phyloP scores from a whole-genome alignment of 2,113 vertebrate species.

The Ginglymostoma cirratum region DNA sequence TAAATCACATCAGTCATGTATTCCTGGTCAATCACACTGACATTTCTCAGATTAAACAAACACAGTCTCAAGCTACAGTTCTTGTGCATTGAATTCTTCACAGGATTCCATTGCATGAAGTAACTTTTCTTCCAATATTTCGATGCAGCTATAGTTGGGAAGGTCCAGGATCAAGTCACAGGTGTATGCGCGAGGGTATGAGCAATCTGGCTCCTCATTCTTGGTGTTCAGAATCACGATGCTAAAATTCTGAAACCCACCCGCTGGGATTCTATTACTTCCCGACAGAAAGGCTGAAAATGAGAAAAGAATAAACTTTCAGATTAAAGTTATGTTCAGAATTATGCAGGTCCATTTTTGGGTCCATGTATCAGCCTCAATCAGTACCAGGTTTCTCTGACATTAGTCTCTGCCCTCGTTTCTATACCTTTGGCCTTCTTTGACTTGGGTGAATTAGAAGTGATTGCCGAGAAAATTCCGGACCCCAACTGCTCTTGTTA shows the following conservation, averaged over 20 bases:
- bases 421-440: background rate
- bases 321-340: background rate
- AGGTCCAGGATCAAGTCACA: slow-evolving; percentile 43
- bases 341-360: background rate
- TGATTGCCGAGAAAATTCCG: background rate
- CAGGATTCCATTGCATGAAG: slow-evolving; percentile 43
- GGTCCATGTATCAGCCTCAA: background rate
- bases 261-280: slow-evolving; percentile 45
- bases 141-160: slow-evolving; percentile 53
- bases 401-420: background rate
- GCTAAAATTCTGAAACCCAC: background rate
- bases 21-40: background rate
- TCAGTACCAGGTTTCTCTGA: background rate
- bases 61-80: background rate
- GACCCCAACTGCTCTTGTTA: background rate
- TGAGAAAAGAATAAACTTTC: background rate
- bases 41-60: background rate
- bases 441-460: background rate
- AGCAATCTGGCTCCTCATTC: slow-evolving; percentile 42
- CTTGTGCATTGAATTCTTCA: slow-evolving; percentile 44
- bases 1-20: background rate
- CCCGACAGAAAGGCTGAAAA: slow-evolving; percentile 53
- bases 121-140: slow-evolving; percentile 46
- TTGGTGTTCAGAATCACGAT: background rate
- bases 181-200: slow-evolving; percentile 21